Conservation (phyloP, 2,888 invertebrate genomes). For the Sinhomidia bicolor region DNA sequence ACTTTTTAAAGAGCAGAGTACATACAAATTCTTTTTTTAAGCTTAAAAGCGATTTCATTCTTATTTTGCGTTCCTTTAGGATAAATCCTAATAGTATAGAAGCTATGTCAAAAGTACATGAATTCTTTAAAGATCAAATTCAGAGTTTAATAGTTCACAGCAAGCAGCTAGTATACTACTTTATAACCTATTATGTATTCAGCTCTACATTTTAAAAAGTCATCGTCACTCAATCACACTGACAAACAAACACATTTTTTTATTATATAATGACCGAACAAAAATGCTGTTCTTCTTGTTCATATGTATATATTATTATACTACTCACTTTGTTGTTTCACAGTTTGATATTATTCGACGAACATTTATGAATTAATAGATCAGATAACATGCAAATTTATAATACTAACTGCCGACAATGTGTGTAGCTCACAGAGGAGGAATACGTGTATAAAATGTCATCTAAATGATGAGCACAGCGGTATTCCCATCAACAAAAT, state of each 20-base stretch:
- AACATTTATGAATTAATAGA: background rate
- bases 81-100: too few species aligned
- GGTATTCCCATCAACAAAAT: constrained; percentile 11
- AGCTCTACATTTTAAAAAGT: background rate
- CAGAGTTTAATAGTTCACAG: constrained; percentile 45
- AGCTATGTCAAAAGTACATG: too few species aligned
- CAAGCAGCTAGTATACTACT: background rate
- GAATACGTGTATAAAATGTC: constrained; percentile 9
- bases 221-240: background rate
- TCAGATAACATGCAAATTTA: background rate
- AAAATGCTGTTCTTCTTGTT: background rate
- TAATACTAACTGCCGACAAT: background rate
- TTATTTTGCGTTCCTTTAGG: too few species aligned
- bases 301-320: too few species aligned
- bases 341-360: background rate
- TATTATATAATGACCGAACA: background rate
- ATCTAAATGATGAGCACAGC: constrained; percentile 6
- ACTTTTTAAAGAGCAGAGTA: too few species aligned
- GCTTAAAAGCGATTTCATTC: too few species aligned
- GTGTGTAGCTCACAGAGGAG: background rate
- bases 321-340: background rate
- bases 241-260: background rate
- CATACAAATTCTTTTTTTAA: too few species aligned
- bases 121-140: constrained; percentile 43
- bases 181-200: too few species aligned